Evolutionary conservation across 1,140 invertebrate species (phyloP), one percentile per base, ranked within the genome.

Genomic region (Nymphalis io): DNA sequence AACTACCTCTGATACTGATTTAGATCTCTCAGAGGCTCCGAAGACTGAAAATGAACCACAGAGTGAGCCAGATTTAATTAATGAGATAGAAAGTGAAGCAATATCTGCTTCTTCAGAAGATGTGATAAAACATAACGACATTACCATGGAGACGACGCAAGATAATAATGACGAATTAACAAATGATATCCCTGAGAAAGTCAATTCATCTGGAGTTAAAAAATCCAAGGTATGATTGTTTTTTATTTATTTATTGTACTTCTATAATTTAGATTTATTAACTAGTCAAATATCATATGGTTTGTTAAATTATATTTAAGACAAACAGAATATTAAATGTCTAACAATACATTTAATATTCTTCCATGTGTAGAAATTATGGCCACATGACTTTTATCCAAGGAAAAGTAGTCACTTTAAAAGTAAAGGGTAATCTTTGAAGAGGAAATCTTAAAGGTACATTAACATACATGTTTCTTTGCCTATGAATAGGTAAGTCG

Each of bases 1-100:
- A 82, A 75, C 67, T 11, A 60, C 68, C 18, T 81, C 81, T 57
- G 85, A 89, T 59, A 83, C 74, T 63, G 86, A 88, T 67, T 74
- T 73, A 76, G 85, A 84, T 76, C 74, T 79, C 69, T 77, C 78
- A 70, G 83, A 84, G 51, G 57, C 44, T 15, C 62, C 60, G 42
- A 72, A 62, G 58, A 67, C 51, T 33, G 70, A 67, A 23, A 57
- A 40, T 11, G 63, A 72, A 23, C 38, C 64, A 18, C 39, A 20
- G 33, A 70, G 63, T 61, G 55, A 73, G 20, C 57, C 48, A 44
- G 66, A 73, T 55, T 58, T 60, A 27, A 21, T 60, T 38, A 63
- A 69, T 46, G 67, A 62, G 8, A 62, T 27, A 55, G 60, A 42
- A 13, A 58, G 42, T 58, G 68, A 64, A 51, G 44, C 53, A 59